Conservation (phyloP, 2,113 vertebrate species). For the Phaethornis superciliosus region DNA sequence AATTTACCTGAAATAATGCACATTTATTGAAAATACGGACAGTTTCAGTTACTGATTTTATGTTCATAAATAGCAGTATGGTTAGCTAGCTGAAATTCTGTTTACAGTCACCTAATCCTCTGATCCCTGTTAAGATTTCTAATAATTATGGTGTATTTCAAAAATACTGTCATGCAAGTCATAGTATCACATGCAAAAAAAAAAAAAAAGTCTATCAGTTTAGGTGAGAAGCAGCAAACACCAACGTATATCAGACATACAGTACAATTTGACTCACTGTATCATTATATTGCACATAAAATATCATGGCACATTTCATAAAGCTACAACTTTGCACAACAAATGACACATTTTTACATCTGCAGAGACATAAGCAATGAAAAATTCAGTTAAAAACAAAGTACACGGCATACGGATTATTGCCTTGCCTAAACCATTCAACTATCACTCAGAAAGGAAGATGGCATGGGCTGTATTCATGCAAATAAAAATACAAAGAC, state of each 20-base stretch:
- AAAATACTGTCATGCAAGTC: background rate
- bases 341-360: background rate
- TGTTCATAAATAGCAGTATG: background rate
- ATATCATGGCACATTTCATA: constrained; percentile 30
- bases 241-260: background rate
- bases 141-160: background rate
- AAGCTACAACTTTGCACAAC: background rate
- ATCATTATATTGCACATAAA: background rate
- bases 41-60: background rate
- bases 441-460: background rate
- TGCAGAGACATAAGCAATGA: background rate
- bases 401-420: background rate
- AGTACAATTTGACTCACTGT: background rate
- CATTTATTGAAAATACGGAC: background rate
- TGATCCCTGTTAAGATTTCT: background rate
- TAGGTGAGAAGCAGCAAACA: background rate
- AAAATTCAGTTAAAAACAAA: background rate
- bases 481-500: background rate
- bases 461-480: background rate
- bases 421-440: background rate
- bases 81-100: background rate
- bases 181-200: background rate
- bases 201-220: background rate
- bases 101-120: background rate
- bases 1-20: background rate